These are phyloP conservation scores for Nothobranchius kuhntae DNA, from an alignment of 2,113 vertebrate genomes.

Conservation along the genomic window DNA sequence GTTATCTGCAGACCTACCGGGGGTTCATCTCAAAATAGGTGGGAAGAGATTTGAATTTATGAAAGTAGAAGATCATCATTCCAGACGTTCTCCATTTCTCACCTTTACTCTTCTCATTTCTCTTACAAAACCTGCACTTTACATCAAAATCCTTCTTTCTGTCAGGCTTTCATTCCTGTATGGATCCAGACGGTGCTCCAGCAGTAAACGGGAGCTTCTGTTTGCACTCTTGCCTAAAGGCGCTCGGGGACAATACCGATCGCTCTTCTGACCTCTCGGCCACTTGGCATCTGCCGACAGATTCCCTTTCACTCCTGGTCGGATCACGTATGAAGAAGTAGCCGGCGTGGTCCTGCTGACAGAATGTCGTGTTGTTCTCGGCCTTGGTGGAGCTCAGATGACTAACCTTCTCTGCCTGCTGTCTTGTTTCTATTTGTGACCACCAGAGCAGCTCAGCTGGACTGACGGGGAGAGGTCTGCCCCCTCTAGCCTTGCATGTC, in stretches of 20 bases:
- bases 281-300: constrained; percentile 56
- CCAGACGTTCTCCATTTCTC: constrained; percentile 19
- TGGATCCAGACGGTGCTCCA: constrained; percentile 22
- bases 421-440: not conserved
- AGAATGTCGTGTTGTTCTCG: constrained; percentile 14
- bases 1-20: constrained; percentile 60
- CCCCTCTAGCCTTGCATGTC: too few species aligned
- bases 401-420: constrained; percentile 21
- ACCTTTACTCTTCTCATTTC: constrained; percentile 30
- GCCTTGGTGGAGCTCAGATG: not conserved
- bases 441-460: not conserved
- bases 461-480: not conserved
- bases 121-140: constrained; percentile 24
- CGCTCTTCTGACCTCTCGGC: constrained; percentile 22
- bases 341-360: constrained; percentile 22
- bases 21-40: constrained; percentile 56
- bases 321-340: constrained; percentile 32
- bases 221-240: constrained; percentile 45
- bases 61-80: constrained; percentile 52
- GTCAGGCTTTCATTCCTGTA: constrained; percentile 14
- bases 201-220: constrained; percentile 49
- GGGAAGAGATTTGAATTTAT: constrained; percentile 33
- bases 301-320: constrained; percentile 56
- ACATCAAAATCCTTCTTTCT: not conserved
- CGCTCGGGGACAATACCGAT: constrained; percentile 43